Base-by-base conservation (phyloP, 2,888 invertebrate species). In the Meghimatium bilineatum region DNA sequence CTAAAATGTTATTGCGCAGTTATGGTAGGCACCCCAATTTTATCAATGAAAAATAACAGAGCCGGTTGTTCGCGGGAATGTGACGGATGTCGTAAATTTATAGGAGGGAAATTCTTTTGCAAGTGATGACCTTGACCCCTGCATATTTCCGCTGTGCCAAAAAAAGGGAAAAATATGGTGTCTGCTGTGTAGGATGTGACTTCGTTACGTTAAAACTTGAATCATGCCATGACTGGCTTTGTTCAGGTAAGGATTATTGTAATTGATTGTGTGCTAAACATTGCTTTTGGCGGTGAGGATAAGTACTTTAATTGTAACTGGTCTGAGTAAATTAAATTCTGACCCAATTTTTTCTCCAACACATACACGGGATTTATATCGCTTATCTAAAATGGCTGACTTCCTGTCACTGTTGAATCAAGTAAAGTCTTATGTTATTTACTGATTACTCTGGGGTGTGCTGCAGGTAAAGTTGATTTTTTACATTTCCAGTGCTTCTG, bases 141-240 rank as follows among this genome's bases (percentile, higher is more conserved):
- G 82, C 82, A 77, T 77, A 71, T 71, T 69, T 83, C 78, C 78
- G 77, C 83, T 83, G 60, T 76, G 23, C 77, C 60, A 77, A 17
- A 77, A 77, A 56, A 23, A 56, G 44, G n/a, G 44, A 44, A 44
- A 44, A 44, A 44, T 44, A 56, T 23, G 23, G 56, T 56, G 77
- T 77, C 34, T 38, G 26, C 29, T 56, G 29, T 38, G n/a, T 29
- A 67, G 34, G 75, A 69, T 66, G 36, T 63, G 38, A 52, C 44
- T 49, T 76, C 60, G 36, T 52, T 32, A 20, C 36, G 8, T 6
- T 56, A 69, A 49, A 10, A 67, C 38, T 29, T 14, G 76, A 66
- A 76, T 69, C 71, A 82, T 83, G 83, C 83, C 83, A 83, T 83
- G 71, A 83, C 36, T 78, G 77, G 38, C 77, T 60, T n/a, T 44